Evolutionary conservation across 2,113 vertebrate genomes (phyloP).

Genomic region (Microcebus griseorufus): DNA sequence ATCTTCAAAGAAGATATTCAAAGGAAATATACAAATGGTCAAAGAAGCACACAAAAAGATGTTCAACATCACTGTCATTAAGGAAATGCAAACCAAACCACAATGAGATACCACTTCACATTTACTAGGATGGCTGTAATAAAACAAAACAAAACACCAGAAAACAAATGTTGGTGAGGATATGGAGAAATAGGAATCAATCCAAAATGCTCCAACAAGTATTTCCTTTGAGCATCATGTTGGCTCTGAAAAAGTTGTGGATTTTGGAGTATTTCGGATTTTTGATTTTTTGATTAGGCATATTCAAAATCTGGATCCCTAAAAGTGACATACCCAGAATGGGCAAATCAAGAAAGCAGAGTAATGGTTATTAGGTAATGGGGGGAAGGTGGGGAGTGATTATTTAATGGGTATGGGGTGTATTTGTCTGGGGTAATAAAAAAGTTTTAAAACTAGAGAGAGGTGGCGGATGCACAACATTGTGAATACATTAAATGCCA

Average conservation of each 20-base stretch:
- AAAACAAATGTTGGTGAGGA: not conserved
- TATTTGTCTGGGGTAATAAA: not conserved
- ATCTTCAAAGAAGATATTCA: not conserved
- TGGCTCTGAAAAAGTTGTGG: not conserved
- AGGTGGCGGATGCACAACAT: not conserved
- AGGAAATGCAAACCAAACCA: slow-evolving; percentile 13
- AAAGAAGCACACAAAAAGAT: not conserved
- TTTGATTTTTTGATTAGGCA: not conserved
- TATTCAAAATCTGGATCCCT: not conserved
- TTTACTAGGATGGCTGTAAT: not conserved
- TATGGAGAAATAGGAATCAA: not conserved
- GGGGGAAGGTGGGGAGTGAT: not conserved
- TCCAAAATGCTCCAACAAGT: not conserved
- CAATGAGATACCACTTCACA: not conserved
- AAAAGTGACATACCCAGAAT: not conserved
- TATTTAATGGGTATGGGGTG: not conserved
- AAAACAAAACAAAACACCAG: not conserved
- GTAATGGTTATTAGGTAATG: not conserved
- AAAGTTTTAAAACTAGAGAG: not conserved
- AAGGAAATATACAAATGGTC: not conserved
- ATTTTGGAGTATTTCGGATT: not conserved
- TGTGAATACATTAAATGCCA: not conserved
- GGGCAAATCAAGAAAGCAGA: not conserved
- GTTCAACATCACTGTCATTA: not conserved
- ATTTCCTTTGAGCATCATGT: not conserved